Evolutionary conservation across 2,113 vertebrate genomes (phyloP).

Genomic region (Muntiacus muntjak): DNA sequence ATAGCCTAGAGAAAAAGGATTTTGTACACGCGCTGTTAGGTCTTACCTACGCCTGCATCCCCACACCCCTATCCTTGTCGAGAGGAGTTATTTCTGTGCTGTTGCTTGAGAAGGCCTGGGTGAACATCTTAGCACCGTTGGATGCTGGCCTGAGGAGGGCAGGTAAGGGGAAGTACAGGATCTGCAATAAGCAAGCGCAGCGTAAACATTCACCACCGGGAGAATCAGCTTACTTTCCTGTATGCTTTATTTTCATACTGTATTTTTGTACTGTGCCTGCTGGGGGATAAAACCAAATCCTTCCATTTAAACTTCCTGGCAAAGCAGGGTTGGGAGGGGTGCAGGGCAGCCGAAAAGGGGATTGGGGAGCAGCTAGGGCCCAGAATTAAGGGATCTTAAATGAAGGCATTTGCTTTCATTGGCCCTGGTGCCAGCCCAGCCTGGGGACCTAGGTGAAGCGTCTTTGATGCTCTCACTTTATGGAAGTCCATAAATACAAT

Average conservation of each 20-base stretch:
- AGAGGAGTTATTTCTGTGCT: not conserved
- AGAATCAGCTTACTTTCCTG: not conserved
- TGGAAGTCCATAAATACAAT: slow-evolving; percentile 53
- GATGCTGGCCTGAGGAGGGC: not conserved
- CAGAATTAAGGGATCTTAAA: not conserved
- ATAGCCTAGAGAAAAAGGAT: not conserved
- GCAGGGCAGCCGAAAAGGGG: not conserved
- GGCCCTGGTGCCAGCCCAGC: slow-evolving; percentile 40
- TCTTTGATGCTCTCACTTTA: slow-evolving; percentile 57
- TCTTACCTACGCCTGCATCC: not conserved
- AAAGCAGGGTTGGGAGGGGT: not conserved
- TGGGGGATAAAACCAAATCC: not conserved
- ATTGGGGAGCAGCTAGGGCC: not conserved
- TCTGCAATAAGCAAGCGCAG: not conserved
- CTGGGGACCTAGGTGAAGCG: not conserved
- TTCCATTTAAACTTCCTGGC: not conserved
- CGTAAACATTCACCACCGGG: not conserved
- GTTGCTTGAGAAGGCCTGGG: not conserved
- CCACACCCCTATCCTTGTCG: not conserved
- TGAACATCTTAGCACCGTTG: not conserved
- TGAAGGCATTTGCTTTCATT: slow-evolving; percentile 25
- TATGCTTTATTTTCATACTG: not conserved
- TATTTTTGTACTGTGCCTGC: not conserved
- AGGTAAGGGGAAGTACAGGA: not conserved
- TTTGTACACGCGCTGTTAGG: not conserved